These are phyloP conservation scores for Chloropsis cyanopogon DNA, from an alignment of 2,113 vertebrate species.

Conservation along the genomic window DNA sequence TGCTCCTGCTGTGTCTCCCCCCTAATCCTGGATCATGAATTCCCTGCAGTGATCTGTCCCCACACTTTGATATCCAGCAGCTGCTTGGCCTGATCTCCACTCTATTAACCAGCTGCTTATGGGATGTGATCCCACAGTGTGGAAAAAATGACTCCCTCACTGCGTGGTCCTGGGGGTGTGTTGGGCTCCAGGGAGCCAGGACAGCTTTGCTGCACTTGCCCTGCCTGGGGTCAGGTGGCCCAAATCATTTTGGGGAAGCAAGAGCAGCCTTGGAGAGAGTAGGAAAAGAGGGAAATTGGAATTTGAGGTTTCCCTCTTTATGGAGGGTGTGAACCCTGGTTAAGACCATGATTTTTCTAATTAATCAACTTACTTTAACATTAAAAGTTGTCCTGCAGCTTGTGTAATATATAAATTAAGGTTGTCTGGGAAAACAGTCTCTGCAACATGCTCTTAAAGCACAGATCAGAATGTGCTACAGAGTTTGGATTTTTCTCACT, in stretches of 20 bases:
- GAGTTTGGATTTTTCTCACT: not conserved
- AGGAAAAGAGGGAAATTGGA: no score
- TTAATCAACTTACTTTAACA: not conserved
- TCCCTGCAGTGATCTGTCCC: not conserved
- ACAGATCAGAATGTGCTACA: not conserved
- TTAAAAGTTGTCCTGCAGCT: not conserved
- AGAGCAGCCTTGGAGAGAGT: not conserved
- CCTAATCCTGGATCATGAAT: not conserved
- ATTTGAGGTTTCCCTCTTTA: not conserved
- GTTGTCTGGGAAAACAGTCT: not conserved
- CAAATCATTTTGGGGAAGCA: not conserved
- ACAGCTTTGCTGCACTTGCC: not conserved
- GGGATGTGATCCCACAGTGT: not conserved
- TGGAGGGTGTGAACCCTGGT: not conserved
- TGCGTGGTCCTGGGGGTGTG: not conserved
- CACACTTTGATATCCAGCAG: not conserved
- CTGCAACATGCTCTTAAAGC: not conserved
- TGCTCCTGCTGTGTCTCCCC: not conserved
- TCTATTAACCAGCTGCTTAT: not conserved
- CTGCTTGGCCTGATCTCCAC: not conserved
- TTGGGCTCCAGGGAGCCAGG: not conserved
- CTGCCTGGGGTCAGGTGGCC: not conserved
- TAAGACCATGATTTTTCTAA: not conserved
- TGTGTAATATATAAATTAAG: not conserved
- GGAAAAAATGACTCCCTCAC: not conserved